Percentiles rank a stretch among this genome's conserved stretches.
Evolutionary conservation across 2,113 vertebrate species (phyloP).

Genomic region (Saguinus imperator): DNA sequence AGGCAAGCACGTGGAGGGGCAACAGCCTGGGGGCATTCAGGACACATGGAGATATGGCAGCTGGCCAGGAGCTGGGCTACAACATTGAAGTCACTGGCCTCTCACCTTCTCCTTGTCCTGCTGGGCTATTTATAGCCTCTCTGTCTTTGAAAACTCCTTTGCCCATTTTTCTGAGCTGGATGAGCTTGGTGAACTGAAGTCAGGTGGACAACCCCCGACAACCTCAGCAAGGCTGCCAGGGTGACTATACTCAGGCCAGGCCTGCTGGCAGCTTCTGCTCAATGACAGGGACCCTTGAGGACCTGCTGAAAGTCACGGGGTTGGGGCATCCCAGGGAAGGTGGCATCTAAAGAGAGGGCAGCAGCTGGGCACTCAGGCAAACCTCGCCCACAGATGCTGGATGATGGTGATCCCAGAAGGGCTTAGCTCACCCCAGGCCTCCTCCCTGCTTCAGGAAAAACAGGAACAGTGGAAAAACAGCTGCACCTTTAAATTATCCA

Average conservation of each 20-base stretch:
- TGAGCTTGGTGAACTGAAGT: neutral
- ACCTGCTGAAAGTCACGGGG: neutral
- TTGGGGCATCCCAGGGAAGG: neutral
- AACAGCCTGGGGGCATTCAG: fast-evolving
- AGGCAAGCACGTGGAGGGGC: neutral
- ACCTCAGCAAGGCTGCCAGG: too few relatives aligned
- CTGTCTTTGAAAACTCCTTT: neutral
- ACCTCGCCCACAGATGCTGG: neutral
- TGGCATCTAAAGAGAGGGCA: neutral
- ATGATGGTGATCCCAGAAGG: neutral
- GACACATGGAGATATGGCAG: neutral
- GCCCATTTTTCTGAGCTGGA: constrained; percentile 5
- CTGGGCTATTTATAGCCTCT: neutral
- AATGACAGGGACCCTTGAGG: neutral
- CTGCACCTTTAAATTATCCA: constrained; percentile 72
- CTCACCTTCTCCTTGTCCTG: constrained; percentile 29
- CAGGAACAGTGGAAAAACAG: constrained; percentile 5
- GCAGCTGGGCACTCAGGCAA: neutral
- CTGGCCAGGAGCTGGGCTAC: neutral
- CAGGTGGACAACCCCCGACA: neutral
- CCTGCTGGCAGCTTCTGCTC: neutral
- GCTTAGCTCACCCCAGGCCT: neutral
- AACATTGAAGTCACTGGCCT: neutral
- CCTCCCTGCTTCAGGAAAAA: neutral
- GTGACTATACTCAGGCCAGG: neutral